Evolutionary conservation across 2,888 invertebrate species (phyloP), one percentile per base, ranked within the genome.

Genomic region (Papilio elwesi): DNA sequence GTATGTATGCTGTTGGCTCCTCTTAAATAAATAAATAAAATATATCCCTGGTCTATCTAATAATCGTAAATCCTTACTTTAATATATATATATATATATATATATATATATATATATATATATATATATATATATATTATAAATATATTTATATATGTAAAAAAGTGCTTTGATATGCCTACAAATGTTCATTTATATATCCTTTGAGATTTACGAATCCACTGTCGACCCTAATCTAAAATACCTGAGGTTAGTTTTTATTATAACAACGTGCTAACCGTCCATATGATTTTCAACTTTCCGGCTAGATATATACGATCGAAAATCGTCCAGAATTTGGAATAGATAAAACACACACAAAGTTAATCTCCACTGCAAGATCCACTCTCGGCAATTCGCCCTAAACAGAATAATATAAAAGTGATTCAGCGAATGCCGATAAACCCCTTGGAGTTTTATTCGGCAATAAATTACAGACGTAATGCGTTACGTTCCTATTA

Each of bases 151-250:
- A n/a, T n/a, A n/a, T n/a, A n/a, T n/a, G n/a, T n/a, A n/a, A n/a
- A n/a, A n/a, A n/a, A 43, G 0, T 9, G 59, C n/a, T 10, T 43
- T 7, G n/a, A 62, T 43, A 62, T n/a, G 7, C 4, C n/a, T n/a
- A 38, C 0, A 62, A 62, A 38, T 59, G 59, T 59, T 36, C 15
- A 43, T 43, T 43, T 43, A 62, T 62, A 62, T 62, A 62, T 43
- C 59, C 59, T 43, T 43, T 15, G 43, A 62, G 43, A 43, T 26
- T 68, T 55, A 16, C 68, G 43, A 15, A 43, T 26, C 68, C 15
- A 68, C 55, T 57, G 68, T 68, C 68, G 55, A 43, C 68, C n/a
- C 52, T 68, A 48, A 68, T 68, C 67, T 68, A 68, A 68, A 55
- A 68, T 68, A 68, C 55, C 68, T 47, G 52, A 47, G 47, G 47